A percentile compares a stretch with the other conserved stretches of the same genome.
Evolutionary conservation across 2,797 vertebrate species (phyloP).

Genomic region (Enoplosus armatus): DNA sequence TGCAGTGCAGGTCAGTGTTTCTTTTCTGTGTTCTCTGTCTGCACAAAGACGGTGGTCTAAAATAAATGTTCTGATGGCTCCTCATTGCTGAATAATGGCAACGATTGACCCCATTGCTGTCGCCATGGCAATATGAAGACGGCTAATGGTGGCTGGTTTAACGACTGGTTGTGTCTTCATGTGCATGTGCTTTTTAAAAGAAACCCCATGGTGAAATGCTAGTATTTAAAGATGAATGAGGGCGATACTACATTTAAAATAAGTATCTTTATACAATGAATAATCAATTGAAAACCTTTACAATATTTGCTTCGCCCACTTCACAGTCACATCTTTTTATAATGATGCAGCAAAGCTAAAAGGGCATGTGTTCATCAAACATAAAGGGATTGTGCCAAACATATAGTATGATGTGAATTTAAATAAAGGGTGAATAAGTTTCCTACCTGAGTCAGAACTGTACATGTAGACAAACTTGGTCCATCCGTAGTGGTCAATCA

Average conservation of each 20-base stretch:
- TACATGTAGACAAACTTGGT: conserved; percentile 99
- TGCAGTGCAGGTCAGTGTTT: conserved; percentile 47
- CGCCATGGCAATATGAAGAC: conserved; percentile 67
- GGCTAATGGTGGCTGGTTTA: conserved; percentile 49
- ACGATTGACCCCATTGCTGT: conserved; percentile 66
- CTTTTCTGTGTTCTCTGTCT: conserved; percentile 42
- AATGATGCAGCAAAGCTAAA: neutral
- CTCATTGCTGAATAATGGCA: conserved; percentile 58
- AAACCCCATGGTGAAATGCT: neutral
- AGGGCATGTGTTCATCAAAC: neutral
- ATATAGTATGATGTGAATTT: neutral
- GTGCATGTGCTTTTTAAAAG: neutral
- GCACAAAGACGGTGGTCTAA: conserved; percentile 29
- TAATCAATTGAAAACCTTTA: neutral
- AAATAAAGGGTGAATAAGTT: neutral
- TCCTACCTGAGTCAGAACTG: conserved; percentile 94
- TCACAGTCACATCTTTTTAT: neutral
- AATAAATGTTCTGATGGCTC: conserved; percentile 55
- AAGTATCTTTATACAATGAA: neutral
- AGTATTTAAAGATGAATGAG: conserved; percentile 11
- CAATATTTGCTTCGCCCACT: neutral
- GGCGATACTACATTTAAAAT: neutral
- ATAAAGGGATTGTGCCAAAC: neutral
- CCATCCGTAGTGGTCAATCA: conserved; percentile 97
- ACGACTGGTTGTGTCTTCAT: conserved; percentile 16